Evolutionary conservation across 2,797 vertebrate genomes (phyloP), one percentile per base, ranked within the genome.

Genomic region (Acropternis orthonyx): DNA sequence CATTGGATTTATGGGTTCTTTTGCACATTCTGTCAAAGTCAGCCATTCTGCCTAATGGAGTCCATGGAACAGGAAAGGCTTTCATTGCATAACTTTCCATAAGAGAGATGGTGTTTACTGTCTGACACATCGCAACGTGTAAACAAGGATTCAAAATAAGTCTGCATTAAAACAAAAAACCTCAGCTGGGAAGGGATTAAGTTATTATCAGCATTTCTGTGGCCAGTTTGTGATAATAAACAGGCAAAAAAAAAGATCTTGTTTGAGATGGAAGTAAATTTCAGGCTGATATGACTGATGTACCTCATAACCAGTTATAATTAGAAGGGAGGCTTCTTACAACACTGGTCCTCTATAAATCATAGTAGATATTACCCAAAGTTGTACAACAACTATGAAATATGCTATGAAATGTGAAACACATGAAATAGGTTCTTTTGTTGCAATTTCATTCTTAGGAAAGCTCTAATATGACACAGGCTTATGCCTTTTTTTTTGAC

Each of bases 261-360:
- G 83, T 82, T 84, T n/a, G 73, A 93, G 76, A 83, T 90, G 79
- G 85, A 96, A 95, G 92, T 94, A 96, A 93, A 92, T 95, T 96
- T 93, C 87, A 91, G 73, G 61, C 85, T 83, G 91, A 88, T 96
- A 83, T 96, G 96, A 97, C 71, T 93, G 95, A 97, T 97, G 94
- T 82, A 71, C 63, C 93, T 96, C 95, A 92, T 96, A 96, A 94
- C 73, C 87, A 94, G 79, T 95, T 96, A 88, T 95, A 96, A 97
- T 97, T 96, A 96, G 90, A 92, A 95, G 89, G 96, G 96, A 96
- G 95, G 91, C 76, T 93, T 96, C 96, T 89, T 91, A 83, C 77
- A 94, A 88, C 56, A 1, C 76, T 17, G 21, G 92, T 93, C 52
- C 77, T 94, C 56, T 88, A 80, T 95, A 95, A 97, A 97, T 96